Evolutionary conservation across 2,113 vertebrate species (phyloP).

Genomic region (Scortum barcoo): DNA sequence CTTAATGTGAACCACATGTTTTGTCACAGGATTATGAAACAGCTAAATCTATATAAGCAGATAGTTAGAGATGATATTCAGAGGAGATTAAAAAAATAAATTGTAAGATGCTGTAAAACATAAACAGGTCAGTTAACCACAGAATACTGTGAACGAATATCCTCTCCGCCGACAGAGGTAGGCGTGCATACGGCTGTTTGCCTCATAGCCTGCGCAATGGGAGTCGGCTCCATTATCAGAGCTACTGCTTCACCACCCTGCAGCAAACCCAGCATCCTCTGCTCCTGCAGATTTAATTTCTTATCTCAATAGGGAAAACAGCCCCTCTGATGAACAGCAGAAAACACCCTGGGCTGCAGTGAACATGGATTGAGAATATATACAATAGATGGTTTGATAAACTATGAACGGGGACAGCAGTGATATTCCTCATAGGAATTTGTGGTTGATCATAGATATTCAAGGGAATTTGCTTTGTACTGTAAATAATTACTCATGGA

Average conservation of each 20-base stretch:
- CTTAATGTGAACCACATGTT: no score
- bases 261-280: conserved; percentile 78
- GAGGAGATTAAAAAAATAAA: no score
- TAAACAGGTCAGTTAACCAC: no score
- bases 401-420: conserved; percentile 33
- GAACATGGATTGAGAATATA: conserved; percentile 64
- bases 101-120: no score
- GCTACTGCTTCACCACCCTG: conserved; percentile 77
- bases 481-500: conserved; percentile 62
- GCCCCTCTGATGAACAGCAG: conserved; percentile 71
- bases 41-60: no score
- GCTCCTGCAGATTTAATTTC: conserved; percentile 82
- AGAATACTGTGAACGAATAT: no score
- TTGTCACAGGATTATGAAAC: no score
- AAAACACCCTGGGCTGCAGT: conserved; percentile 66
- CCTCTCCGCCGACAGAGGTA: no score
- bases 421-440: conserved; percentile 53
- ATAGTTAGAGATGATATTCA: no score
- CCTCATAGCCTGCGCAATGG: conserved; percentile 79
- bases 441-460: conserved; percentile 42
- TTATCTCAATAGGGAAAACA: conserved; percentile 81
- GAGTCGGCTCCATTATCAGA: conserved; percentile 82
- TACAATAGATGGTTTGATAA: conserved; percentile 70
- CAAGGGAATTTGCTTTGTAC: conserved; percentile 46
- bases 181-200: conserved; percentile 77